Evolutionary conservation across 2,113 vertebrate genomes (phyloP), one percentile per base, ranked within the genome.

Genomic region (Conger conger): DNA sequence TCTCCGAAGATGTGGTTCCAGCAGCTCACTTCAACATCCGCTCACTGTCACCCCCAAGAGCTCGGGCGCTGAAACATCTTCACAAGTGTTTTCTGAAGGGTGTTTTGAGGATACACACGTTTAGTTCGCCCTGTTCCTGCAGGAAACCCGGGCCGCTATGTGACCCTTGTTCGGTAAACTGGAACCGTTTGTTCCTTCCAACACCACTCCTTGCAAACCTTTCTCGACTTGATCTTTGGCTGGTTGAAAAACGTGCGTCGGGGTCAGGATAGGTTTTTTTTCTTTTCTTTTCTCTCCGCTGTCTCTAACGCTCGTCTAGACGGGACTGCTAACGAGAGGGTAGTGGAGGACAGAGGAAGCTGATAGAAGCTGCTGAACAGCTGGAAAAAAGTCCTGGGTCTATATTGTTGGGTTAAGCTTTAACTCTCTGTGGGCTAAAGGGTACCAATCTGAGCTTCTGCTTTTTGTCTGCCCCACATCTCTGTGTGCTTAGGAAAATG

Each of bases 131-230:
- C 89, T 85, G 89, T 93, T 85, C 91, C 85, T 0, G 7, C 82
- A 91, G 90, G 85, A 84, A 92, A 85, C 89, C 91, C 89, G 79
- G 4, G 40, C 90, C 90, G 87, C 87, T 15, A 50, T 13, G 73
- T 87, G 92, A 93, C 92, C 89, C 93, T 89, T 63, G 45, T 89
- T 89, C 92, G 87, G 33, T 88, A 93, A 92, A 84, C 53, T 82
- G 15, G 1, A 68, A 82, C 86, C 88, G 87, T 81, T 88, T 91
- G 90, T 88, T 88, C 89, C 91, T 86, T 27, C 76, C 82, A 76
- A 76, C 2, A 1, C 93, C 87, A 89, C 87, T 85, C 89, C 89
- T 90, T 42, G 86, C 90, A 79, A 91, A 90, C 88, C 85, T 89
- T 82, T 68, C 38, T 89, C 87, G 80, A 40, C 90, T 87, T 87